A percentile compares a stretch with the other conserved stretches of the same genome.
These are phyloP conservation scores for Corythaeola cristata DNA, from an alignment of 2,113 vertebrate species.

Conservation along the genomic window DNA sequence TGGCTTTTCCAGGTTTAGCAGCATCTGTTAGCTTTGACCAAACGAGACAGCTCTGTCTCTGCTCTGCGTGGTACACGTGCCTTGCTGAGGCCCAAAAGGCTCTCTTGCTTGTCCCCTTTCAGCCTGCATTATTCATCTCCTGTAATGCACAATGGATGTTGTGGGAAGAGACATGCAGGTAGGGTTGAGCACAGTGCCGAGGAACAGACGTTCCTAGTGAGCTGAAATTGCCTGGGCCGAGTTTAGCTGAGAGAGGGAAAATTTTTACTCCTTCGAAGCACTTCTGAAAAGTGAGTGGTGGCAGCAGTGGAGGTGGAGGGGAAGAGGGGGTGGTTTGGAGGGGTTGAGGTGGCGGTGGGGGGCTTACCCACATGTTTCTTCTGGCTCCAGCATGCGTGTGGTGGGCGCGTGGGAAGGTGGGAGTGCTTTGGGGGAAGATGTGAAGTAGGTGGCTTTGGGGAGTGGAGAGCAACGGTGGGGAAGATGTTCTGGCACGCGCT, in stretches of 20 bases:
- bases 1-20: not conserved
- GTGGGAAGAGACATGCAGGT: constrained; percentile 3
- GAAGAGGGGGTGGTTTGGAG: not conserved
- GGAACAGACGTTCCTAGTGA: not conserved
- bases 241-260: not conserved
- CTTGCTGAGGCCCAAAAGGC: not conserved
- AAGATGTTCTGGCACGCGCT: not conserved
- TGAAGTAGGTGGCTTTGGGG: not conserved
- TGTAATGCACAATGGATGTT: constrained; percentile 62
- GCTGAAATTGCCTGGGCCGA: not conserved
- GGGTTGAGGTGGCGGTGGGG: not conserved
- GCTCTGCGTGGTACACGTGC: not conserved
- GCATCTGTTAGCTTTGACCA: not conserved
- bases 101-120: not conserved
- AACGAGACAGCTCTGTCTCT: not conserved
- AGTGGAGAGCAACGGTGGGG: not conserved
- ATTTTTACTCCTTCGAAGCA: not conserved
- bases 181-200: not conserved
- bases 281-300: not conserved
- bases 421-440: not conserved
- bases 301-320: not conserved
- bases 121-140: constrained; percentile 60
- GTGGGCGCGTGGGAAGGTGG: fast-evolving
- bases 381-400: not conserved
- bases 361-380: not conserved